Conservation (phyloP, 2,113 vertebrate genomes). For the Macquaria australasica region DNA sequence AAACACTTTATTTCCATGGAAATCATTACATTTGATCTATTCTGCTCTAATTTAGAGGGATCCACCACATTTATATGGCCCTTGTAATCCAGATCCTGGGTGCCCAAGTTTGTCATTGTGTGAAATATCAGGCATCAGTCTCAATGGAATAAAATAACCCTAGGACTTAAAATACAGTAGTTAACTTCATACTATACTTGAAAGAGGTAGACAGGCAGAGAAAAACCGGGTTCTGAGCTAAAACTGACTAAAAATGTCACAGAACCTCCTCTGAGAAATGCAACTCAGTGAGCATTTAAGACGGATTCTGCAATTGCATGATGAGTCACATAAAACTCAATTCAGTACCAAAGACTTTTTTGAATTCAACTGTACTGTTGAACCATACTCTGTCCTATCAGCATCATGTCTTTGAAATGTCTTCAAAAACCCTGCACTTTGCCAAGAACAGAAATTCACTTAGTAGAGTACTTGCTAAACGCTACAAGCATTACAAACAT, state of each 20-base stretch:
- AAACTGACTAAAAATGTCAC: neutral
- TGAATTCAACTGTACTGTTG: neutral
- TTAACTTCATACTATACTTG: neutral
- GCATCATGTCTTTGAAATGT: conserved; percentile 1
- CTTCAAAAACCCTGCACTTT: conserved; percentile 33
- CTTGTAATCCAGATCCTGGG: neutral
- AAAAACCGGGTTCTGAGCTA: neutral
- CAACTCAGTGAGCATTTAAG: neutral
- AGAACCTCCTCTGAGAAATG: neutral
- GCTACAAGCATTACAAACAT: conserved; percentile 52
- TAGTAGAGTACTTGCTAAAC: conserved; percentile 59
- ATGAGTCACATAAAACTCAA: neutral
- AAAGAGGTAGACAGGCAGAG: neutral
- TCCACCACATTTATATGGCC: neutral
- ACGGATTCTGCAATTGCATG: neutral
- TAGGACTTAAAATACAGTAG: neutral
- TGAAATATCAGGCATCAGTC: neutral
- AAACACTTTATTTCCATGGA: neutral
- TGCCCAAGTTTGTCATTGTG: conserved; percentile 5
- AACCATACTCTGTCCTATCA: neutral
- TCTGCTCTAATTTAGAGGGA: neutral
- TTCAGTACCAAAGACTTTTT: neutral
- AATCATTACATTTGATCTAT: neutral
- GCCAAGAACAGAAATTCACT: conserved; percentile 47
- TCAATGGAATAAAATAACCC: neutral